Evolutionary conservation across 2,888 invertebrate species (phyloP).

Genomic region (Lacanobia wlatinum): DNA sequence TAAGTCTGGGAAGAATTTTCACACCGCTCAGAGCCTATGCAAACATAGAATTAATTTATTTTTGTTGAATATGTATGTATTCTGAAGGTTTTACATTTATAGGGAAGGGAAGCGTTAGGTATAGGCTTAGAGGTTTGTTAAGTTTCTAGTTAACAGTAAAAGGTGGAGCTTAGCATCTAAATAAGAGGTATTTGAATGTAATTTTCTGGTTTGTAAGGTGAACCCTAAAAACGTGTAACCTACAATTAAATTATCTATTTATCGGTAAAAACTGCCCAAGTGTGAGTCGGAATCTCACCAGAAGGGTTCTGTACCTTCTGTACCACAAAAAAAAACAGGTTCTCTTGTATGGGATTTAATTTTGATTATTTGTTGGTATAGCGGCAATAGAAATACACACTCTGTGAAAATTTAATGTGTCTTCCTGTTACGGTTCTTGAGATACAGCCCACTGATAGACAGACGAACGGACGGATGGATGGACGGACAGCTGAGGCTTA

Average conservation of each 20-base stretch:
- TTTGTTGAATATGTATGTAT: slow-evolving; percentile 55
- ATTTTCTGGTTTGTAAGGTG: slow-evolving; percentile 16
- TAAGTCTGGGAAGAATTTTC: slow-evolving; percentile 57
- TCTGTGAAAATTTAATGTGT: too few relatives aligned
- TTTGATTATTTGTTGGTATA: too few relatives aligned
- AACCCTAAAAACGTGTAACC: neutral
- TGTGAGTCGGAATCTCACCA: too few relatives aligned
- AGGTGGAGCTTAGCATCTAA: neutral
- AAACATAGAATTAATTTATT: slow-evolving; percentile 64
- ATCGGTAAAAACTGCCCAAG: too few relatives aligned
- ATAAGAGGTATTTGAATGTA: neutral
- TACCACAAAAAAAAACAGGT: too few relatives aligned
- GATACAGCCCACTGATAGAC: too few relatives aligned
- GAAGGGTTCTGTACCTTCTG: too few relatives aligned
- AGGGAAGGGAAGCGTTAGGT: neutral
- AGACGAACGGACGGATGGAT: too few relatives aligned
- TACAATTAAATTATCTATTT: neutral
- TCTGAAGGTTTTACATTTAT: slow-evolving; percentile 40
- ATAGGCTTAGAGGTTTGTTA: slow-evolving; percentile 29
- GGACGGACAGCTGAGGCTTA: too few relatives aligned
- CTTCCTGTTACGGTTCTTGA: too few relatives aligned
- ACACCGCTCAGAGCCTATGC: slow-evolving; percentile 49
- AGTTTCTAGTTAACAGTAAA: slow-evolving; percentile 28
- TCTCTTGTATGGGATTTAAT: too few relatives aligned
- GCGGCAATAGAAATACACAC: too few relatives aligned